These are phyloP conservation scores for Anastatus disparis DNA, from an alignment of 1,140 invertebrate species.

Conservation along the genomic window DNA sequence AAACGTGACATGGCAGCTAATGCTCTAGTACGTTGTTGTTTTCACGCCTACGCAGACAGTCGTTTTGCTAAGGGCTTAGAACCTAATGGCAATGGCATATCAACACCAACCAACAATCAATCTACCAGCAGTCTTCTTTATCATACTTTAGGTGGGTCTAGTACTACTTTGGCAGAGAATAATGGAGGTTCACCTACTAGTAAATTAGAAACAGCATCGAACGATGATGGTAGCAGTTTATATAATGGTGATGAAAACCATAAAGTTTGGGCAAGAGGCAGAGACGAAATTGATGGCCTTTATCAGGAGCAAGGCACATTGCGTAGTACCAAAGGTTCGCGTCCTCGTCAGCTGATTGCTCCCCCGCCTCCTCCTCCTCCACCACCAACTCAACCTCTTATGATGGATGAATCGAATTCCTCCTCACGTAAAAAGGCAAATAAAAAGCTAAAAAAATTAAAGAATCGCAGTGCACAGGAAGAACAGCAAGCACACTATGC, in stretches of 20 bases:
- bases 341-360: constrained; percentile 82
- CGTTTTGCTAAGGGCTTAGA: constrained; percentile 89
- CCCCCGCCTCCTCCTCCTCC: constrained; percentile 81
- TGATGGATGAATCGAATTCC: constrained; percentile 42
- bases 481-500: constrained; percentile 49
- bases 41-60: constrained; percentile 94
- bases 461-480: constrained; percentile 54
- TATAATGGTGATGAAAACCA: constrained; percentile 93
- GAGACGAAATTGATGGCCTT: constrained; percentile 76
- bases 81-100: constrained; percentile 63
- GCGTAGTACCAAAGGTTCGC: constrained; percentile 78
- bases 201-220: constrained; percentile 70
- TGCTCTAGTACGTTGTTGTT: constrained; percentile 92
- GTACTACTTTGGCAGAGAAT: constrained; percentile 59
- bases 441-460: constrained; percentile 66
- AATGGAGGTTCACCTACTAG: constrained; percentile 70
- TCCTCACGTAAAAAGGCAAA: constrained; percentile 58
- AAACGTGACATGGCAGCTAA: constrained; percentile 95
- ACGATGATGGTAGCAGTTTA: constrained; percentile 81
- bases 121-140: constrained; percentile 58
- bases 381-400: constrained; percentile 60
- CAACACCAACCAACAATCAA: constrained; percentile 48
- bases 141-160: constrained; percentile 62
- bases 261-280: constrained; percentile 88
- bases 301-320: constrained; percentile 77